Base-by-base conservation (phyloP, 2,113 vertebrate species). In the Sus scrofa region DNA sequence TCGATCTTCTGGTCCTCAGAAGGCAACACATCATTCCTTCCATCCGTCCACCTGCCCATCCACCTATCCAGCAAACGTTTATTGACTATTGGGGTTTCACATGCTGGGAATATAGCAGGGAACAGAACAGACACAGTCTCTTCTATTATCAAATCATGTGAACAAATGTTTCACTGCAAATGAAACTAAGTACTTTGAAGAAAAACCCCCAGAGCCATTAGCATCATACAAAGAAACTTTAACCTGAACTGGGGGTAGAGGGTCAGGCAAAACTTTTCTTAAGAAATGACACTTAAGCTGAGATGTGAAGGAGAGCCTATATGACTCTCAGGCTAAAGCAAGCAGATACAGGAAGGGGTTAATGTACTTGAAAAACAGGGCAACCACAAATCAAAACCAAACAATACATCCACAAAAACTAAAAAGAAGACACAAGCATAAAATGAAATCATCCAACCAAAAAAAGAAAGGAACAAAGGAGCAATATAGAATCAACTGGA, bases 111-210 rank as follows among this genome's bases (percentile, higher is more conserved):
- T 70, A 87, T 0, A 90, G 63, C 68, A 65, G 32, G 0, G 20
- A 77, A 63, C 60, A 70, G 84, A 89, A 71, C 8, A 79, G 70
- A 91, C 9, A 74, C 6, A 78, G n/a, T 27, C 22, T 26, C n/a
- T 73, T 87, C 70, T 67, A 54, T 44, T 44, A 70, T 27, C 68
- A 81, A 96, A 71, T 44, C 6, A 78, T 24, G 24, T 81, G 34
- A 79, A 74, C 44, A 50, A 83, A n/a, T 63, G n/a, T n/a, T 63
- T 22, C 86, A 13, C 89, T 44, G 87, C n/a, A 95, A 87, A 92
- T 39, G 27, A 65, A 81, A 94, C 22, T 75, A 89, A 83, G 9
- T 86, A 10, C 11, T 93, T 39, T 39, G 18, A 88, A 75, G 44
- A 24, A 30, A 71, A 86, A 34, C n/a, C 10, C 34, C 34, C 11